Conservation (phyloP, 2,797 vertebrate species). For the Chelidonichthys spinosus region DNA sequence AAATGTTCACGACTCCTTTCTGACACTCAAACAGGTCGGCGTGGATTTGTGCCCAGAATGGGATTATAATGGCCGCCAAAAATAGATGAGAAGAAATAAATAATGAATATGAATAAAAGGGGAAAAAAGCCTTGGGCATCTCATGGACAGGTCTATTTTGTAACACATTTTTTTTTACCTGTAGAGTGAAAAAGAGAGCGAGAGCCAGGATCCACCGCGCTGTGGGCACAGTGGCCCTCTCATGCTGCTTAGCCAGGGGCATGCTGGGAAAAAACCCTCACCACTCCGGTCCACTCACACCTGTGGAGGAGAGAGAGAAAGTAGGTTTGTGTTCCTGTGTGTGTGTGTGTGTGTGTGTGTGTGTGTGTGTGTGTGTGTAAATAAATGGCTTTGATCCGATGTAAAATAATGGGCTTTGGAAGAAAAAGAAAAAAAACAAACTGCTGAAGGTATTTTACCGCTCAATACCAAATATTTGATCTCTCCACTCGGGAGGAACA, state of each 20-base stretch:
- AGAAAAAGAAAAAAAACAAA: constrained; percentile 31
- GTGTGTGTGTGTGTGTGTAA: constrained; percentile 8
- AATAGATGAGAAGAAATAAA: constrained; percentile 44
- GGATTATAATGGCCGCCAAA: constrained; percentile 46
- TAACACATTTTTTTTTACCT: constrained; percentile 61
- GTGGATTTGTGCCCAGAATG: constrained; percentile 41
- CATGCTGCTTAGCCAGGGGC: constrained; percentile 57
- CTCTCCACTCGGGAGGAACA: constrained; percentile 61
- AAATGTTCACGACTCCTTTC: constrained; percentile 12
- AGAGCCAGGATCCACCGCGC: constrained; percentile 69
- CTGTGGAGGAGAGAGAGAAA: constrained; percentile 39
- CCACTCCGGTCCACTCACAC: constrained; percentile 47
- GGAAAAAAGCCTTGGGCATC: constrained; percentile 8
- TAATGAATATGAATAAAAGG: not conserved
- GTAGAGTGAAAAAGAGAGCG: constrained; percentile 71
- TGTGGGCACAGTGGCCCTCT: constrained; percentile 56
- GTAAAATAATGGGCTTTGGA: constrained; percentile 60
- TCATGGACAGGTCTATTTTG: not conserved
- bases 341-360: not conserved
- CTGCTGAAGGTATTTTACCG: constrained; percentile 55
- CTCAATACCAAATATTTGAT: constrained; percentile 70
- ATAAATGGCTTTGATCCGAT: constrained; percentile 64
- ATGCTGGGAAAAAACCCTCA: constrained; percentile 64
- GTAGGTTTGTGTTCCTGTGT: not conserved
- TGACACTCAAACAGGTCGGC: constrained; percentile 7